Evolutionary conservation across 2,113 vertebrate species (phyloP).

Genomic region (Phocoena sinus): DNA sequence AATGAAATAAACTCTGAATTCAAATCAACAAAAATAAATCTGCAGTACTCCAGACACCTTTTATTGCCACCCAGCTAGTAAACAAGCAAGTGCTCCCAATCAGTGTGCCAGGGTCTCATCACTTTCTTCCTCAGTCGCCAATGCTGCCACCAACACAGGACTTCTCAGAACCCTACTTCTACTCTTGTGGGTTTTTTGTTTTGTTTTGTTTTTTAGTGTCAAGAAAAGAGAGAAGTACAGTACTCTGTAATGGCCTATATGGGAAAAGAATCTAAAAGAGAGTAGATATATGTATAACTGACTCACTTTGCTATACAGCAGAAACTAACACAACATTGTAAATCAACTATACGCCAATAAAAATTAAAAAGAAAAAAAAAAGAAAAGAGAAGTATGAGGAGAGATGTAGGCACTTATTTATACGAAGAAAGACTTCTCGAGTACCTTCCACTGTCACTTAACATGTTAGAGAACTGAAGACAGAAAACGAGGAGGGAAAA

Average conservation of each 20-base stretch:
- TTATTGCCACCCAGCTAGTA: neutral
- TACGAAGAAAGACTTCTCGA: neutral
- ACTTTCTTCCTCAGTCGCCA: neutral
- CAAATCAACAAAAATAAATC: neutral
- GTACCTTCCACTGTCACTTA: neutral
- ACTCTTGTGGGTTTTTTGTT: neutral
- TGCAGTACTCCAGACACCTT: neutral
- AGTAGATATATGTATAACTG: no score
- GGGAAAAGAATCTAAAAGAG: no score
- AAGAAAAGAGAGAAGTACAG: neutral
- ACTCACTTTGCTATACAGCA: no score
- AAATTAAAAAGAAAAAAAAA: neutral
- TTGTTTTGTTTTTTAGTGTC: neutral
- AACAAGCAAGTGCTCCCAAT: neutral
- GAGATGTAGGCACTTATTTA: neutral
- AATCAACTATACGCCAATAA: no score
- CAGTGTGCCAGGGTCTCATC: fast-evolving
- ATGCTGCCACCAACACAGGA: neutral
- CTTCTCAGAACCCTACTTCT: neutral
- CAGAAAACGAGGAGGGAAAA: neutral
- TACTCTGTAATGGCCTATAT: no score
- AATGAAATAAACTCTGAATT: neutral
- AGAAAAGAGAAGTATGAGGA: neutral
- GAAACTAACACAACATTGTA: no score
- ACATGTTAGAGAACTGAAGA: neutral